Evolutionary conservation across 1,140 invertebrate species (phyloP), one percentile per base, ranked within the genome.

Genomic region (Leucophenga varia): DNA sequence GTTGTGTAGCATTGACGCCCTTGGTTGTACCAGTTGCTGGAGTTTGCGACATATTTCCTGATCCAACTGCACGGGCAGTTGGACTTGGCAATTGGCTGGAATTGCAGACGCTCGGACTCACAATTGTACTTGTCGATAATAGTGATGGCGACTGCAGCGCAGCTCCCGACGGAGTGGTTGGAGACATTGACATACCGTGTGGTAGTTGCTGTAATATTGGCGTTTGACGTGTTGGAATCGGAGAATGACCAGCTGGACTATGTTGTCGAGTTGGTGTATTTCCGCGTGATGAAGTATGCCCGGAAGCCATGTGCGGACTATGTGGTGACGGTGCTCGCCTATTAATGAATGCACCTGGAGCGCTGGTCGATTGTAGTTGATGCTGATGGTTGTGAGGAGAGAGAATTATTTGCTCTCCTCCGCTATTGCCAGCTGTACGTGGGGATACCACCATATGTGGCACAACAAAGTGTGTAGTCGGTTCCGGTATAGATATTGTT

Each of bases 401-500:
- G 16, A 45, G 35, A 14, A 45, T 20, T 40, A 46, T 25, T 46
- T 40, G 34, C 21, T 41, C 31, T 30, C 39, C 25, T 12, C 40
- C 3, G 10, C 14, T 32, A 7, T n/a, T n/a, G 22, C 35, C 36
- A 18, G 64, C 46, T 44, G 76, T 74, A 55, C 77, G 59, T 16
- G 79, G 79, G 14, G 79, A 82, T 47, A 81, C 74, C 10, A 81
- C 76, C 47, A 81, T 76, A 2, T 77, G 77, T 47, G 80, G 80
- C 57, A 81, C 79, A 35, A 80, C 63, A 47, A 81, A 78, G 58
- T 82, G 79, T 0, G 61, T 25, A 2, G 57, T 20, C 10, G 51
- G 54, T 31, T 82, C 81, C 12, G 80, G 81, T 61, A 82, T 82
- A 59, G 79, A 81, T 22, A 82, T 82, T 2, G 79, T 81, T 3